These are phyloP conservation scores for Casuarius casuarius DNA, from an alignment of 2,113 vertebrate genomes.

Conservation along the genomic window DNA sequence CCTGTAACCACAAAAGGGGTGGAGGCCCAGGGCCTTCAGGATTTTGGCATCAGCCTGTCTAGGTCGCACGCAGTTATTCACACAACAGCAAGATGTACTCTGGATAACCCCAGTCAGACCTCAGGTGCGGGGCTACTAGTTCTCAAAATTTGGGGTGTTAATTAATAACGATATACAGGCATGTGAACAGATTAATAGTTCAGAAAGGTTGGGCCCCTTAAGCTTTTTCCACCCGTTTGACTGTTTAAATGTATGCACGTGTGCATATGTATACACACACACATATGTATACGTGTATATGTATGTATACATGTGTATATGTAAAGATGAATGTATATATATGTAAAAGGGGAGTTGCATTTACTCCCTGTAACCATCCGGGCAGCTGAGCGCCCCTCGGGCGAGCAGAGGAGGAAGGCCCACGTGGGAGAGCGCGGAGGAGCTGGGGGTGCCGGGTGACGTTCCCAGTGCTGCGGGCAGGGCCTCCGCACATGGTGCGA, in stretches of 20 bases:
- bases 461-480: no score
- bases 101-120: fast-evolving
- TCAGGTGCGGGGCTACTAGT: fast-evolving
- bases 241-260: fast-evolving
- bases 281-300: fast-evolving
- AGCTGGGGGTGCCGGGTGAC: no score
- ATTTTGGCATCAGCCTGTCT: neutral
- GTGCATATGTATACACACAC: fast-evolving
- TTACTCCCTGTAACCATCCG: no score
- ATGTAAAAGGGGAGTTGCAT: neutral
- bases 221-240: neutral
- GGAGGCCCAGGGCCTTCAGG: fast-evolving
- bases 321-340: no score
- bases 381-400: no score
- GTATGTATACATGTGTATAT: fast-evolving
- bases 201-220: neutral
- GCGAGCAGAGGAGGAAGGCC: no score
- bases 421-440: no score
- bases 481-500: no score
- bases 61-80: fast-evolving
- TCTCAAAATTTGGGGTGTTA: neutral
- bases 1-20: neutral
- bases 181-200: neutral
- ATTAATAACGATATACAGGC: neutral
- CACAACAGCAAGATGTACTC: neutral